phyloP scores from a whole-genome alignment of 1,140 invertebrate genomes.

The Temnothorax curvispinosus region DNA sequence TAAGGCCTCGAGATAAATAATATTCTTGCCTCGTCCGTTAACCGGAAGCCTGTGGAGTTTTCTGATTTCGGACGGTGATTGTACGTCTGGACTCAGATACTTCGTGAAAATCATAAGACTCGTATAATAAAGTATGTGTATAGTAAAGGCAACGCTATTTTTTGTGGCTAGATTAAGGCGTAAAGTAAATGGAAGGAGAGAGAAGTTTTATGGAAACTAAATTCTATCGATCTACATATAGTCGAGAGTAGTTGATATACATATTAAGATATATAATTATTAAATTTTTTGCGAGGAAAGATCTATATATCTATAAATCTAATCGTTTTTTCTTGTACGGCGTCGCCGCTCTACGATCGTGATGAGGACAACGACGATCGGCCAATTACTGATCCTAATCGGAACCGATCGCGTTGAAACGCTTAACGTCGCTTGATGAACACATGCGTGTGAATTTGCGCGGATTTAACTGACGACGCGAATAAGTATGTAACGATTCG shows the following conservation, averaged over 20 bases:
- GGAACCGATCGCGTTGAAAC: not conserved
- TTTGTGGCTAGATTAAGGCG: slow-evolving; percentile 60
- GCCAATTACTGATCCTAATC: not conserved
- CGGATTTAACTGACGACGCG: not conserved
- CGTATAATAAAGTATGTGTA: slow-evolving; percentile 48
- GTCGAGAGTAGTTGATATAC: slow-evolving; percentile 40
- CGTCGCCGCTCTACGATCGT: slow-evolving; percentile 29
- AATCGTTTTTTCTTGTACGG: slow-evolving; percentile 18
- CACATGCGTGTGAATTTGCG: not conserved
- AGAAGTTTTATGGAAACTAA: slow-evolving; percentile 14
- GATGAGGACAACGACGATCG: not conserved
- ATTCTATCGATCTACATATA: slow-evolving; percentile 42
- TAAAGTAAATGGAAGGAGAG: slow-evolving; percentile 13
- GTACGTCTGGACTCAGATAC: not conserved
- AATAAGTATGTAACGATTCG: slow-evolving; percentile 4
- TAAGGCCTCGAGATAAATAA: slow-evolving; percentile 25
- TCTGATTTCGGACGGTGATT: slow-evolving; percentile 21
- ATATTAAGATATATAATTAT: slow-evolving; percentile 14
- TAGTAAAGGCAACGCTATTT: slow-evolving; percentile 60
- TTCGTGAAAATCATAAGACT: slow-evolving; percentile 44
- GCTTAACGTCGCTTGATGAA: not conserved
- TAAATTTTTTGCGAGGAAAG: slow-evolving; percentile 26
- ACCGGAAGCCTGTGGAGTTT: slow-evolving; percentile 18
- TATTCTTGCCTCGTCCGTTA: slow-evolving; percentile 48
- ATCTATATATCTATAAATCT: slow-evolving; percentile 32